Evolutionary conservation across 1,140 invertebrate genomes (phyloP), one percentile per base, ranked within the genome.

Genomic region (Drosophila insularis): DNA sequence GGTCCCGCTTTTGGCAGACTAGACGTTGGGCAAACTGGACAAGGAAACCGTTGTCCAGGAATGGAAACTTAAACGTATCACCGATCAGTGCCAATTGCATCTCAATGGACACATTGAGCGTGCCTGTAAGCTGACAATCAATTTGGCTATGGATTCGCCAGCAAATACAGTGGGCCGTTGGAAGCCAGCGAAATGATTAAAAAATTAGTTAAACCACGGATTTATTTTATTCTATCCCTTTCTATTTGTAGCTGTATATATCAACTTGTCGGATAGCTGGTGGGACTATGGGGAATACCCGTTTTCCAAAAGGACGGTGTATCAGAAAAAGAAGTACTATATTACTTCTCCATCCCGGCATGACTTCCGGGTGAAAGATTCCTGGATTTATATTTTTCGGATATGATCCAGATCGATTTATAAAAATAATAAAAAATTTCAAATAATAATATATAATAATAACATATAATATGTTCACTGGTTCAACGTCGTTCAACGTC

Each of bases 41-140:
- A 80, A 81, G 43, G 80, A 89, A 8, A 77, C 72, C 32, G 37
- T 81, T 2, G 71, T 86, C 14, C 79, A 82, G 27, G 81, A 86
- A 35, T 90, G 82, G 82, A 91, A 91, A 63, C 69, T 91, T 11
- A 91, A 85, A 65, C 80, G 87, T 56, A 90, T 91, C 67, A 91
- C 90, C 50, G 87, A 91, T 59, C 74, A 75, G 65, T 91, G 90
- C 71, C 76, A 82, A 69, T 32, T 91, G 37, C 75, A 78, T 65
- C 56, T 91, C 10, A 86, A 90, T 35, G 75, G 69, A 56, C 27
- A 62, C 31, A 14, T 35, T 58, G 75, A 78, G 58, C 72, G 74
- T 37, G 65, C 62, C 43, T 72, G 74, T 27, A 84, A 90, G 58
- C 63, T 85, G 19, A 75, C 69, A 78, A 66, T 50, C 63, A 76